Percentiles rank a stretch among this genome's conserved stretches.
These are phyloP conservation scores for Strongylocentrotus purpuratus DNA, from an alignment of 35 echinoderm and acorn worm species.

Conservation along the genomic window DNA sequence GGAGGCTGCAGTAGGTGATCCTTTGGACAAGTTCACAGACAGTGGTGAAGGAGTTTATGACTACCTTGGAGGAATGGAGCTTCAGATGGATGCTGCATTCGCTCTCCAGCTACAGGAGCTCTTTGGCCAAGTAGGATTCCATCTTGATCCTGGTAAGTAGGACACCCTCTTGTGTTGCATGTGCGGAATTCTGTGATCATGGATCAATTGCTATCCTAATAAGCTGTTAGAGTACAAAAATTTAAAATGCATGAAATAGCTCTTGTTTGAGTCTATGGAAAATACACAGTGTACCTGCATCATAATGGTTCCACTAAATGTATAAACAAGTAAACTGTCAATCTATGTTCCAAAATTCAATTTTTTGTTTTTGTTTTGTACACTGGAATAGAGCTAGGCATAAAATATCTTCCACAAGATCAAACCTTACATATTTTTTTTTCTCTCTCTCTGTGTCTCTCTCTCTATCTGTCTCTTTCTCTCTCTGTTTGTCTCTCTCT, in stretches of 20 bases:
- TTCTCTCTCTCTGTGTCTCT: too few relatives aligned
- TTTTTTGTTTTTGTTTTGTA: too few relatives aligned
- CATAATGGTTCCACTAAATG: too few relatives aligned
- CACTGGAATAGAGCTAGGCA: too few relatives aligned
- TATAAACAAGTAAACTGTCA: too few relatives aligned
- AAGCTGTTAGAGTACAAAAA: background rate
- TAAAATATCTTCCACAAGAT: too few relatives aligned
- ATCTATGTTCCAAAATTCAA: too few relatives aligned
- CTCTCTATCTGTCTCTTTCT: too few relatives aligned
- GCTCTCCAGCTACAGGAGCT: conserved; percentile 92
- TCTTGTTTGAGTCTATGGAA: too few relatives aligned
- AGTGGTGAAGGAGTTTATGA: conserved; percentile 47
- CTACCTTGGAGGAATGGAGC: conserved; percentile 67
- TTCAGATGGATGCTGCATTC: conserved; percentile 83
- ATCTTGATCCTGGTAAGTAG: conserved; percentile 74
- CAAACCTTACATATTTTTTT: too few relatives aligned
- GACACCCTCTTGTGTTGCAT: background rate
- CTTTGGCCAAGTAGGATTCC: conserved; percentile 82
- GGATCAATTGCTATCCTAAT: background rate
- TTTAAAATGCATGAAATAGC: too few relatives aligned
- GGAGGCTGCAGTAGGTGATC: background rate
- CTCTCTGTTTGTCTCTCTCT: background rate
- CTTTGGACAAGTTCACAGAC: conserved; percentile 28
- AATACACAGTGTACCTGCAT: too few relatives aligned
- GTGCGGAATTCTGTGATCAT: background rate